Evolutionary conservation across 2,113 vertebrate species (phyloP).

Genomic region (Anthoscopus minutus): DNA sequence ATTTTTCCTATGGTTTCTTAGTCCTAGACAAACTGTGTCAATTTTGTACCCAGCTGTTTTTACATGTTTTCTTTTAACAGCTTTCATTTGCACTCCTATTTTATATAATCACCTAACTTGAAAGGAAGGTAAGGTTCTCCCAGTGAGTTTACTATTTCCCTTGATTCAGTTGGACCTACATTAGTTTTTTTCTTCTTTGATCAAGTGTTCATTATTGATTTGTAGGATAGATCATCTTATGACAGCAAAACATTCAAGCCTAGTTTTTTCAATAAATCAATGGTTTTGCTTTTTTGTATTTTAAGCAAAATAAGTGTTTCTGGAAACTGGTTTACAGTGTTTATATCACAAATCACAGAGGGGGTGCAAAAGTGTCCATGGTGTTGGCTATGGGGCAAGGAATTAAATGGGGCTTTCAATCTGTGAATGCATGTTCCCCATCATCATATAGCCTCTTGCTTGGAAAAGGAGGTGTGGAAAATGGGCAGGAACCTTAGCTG

Average conservation of each 20-base stretch:
- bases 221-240: neutral
- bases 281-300: neutral
- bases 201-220: neutral
- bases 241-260: neutral
- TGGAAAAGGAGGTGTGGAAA: neutral
- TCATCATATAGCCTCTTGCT: neutral
- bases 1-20: conserved; percentile 29
- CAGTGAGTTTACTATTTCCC: neutral
- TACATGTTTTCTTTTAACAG: conserved; percentile 4
- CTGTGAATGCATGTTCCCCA: rapidly evolving
- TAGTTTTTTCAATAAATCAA: neutral
- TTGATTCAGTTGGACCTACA: neutral
- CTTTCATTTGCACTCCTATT: conserved; percentile 10
- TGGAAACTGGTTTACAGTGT: neutral
- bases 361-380: neutral
- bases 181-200: neutral
- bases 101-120: conserved; percentile 33
- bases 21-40: neutral
- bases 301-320: neutral
- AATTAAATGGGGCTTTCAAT: neutral
- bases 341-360: neutral
- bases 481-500: neutral
- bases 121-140: neutral
- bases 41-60: conserved; percentile 17
- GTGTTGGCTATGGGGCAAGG: neutral